These are phyloP conservation scores for Pachycephala philippinensis DNA, from an alignment of 2,113 vertebrate genomes.

Conservation along the genomic window DNA sequence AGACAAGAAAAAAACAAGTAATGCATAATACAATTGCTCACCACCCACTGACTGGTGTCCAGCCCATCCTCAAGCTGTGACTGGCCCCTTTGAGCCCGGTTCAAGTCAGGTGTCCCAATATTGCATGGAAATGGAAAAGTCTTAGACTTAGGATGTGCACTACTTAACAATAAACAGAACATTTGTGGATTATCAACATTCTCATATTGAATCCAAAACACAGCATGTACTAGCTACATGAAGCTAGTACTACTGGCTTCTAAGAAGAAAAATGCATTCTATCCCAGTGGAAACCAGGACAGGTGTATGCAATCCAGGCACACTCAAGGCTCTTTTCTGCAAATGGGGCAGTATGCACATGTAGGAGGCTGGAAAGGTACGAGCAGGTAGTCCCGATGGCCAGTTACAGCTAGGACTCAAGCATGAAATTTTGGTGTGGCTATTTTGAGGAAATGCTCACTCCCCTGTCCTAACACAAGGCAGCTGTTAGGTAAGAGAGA, in stretches of 20 bases:
- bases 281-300: background rate
- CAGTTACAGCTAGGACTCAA: background rate
- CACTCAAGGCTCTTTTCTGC: background rate
- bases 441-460: background rate
- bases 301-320: background rate
- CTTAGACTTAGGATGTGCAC: too few species aligned
- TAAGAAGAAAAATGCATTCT: background rate
- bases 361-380: too few species aligned
- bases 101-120: background rate
- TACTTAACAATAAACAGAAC: background rate
- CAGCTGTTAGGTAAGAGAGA: background rate
- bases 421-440: background rate
- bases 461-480: background rate
- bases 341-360: background rate
- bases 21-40: background rate
- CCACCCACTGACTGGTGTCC: background rate
- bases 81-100: rapidly evolving
- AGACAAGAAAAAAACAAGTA: rapidly evolving
- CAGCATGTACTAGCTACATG: background rate
- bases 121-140: background rate
- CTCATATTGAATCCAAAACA: background rate
- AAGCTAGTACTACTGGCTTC: background rate
- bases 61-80: background rate
- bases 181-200: background rate
- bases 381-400: background rate